A percentile compares a stretch with the other conserved stretches of the same genome.
These are phyloP conservation scores for Neopelma chrysocephalum DNA, from an alignment of 2,797 vertebrate species.

Conservation along the genomic window DNA sequence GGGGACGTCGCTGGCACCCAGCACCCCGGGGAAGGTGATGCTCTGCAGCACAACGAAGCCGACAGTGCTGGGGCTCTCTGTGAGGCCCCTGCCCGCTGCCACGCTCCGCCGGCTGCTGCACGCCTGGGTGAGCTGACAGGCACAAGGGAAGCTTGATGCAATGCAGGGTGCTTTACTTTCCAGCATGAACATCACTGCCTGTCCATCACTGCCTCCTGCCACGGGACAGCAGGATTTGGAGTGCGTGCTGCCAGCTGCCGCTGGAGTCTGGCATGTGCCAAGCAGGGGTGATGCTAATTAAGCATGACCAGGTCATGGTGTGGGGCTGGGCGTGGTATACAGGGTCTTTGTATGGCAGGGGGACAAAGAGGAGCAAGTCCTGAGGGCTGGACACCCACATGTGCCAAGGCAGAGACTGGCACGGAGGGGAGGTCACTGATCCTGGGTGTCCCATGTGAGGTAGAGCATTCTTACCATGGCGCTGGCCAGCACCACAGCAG, in stretches of 20 bases:
- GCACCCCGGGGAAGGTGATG: neutral
- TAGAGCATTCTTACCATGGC: neutral
- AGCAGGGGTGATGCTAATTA: neutral
- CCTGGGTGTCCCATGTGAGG: neutral
- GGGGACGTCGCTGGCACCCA: neutral
- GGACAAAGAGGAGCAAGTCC: neutral
- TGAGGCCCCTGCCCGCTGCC: neutral
- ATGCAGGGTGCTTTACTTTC: neutral
- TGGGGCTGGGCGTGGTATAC: fast-evolving
- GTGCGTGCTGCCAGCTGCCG: neutral
- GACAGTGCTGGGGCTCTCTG: neutral
- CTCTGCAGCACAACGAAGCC: neutral
- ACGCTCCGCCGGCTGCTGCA: fast-evolving
- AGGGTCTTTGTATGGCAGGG: neutral
- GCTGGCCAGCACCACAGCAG: neutral
- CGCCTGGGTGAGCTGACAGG: fast-evolving
- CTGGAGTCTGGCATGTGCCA: neutral
- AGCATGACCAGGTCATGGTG: neutral
- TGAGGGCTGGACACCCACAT: neutral
- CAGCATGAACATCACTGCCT: neutral
- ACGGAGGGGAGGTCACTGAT: neutral
- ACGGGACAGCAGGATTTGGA: neutral
- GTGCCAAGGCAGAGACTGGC: neutral
- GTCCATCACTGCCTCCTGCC: neutral
- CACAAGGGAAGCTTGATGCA: neutral